Evolutionary conservation across 2,113 vertebrate genomes (phyloP).

Genomic region (Stegostoma tigrinum): DNA sequence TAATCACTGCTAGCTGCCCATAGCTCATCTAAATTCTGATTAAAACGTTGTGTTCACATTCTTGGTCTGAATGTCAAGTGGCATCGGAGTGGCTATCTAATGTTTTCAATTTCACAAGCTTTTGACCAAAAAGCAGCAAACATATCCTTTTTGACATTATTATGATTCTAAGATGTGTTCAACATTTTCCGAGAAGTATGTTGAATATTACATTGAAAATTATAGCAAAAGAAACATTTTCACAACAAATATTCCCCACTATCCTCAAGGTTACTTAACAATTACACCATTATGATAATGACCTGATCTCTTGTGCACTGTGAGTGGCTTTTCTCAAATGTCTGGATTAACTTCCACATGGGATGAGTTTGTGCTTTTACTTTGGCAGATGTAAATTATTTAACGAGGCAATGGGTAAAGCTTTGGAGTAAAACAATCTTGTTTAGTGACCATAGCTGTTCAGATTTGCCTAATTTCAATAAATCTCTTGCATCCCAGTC

Average conservation of each 20-base stretch:
- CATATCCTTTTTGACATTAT: background rate
- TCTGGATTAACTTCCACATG: background rate
- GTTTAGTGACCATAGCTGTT: conserved; percentile 10
- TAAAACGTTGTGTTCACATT: background rate
- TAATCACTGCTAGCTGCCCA: background rate
- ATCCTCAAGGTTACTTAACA: background rate
- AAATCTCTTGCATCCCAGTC: background rate
- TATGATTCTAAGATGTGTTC: background rate
- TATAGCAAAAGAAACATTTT: background rate
- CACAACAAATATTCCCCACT: background rate
- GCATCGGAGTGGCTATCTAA: background rate
- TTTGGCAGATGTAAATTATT: background rate
- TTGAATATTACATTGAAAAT: background rate
- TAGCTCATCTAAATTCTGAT: background rate
- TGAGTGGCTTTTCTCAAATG: background rate
- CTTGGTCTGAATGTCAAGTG: background rate
- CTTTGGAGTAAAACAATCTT: background rate
- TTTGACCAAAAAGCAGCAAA: background rate
- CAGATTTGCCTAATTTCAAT: background rate
- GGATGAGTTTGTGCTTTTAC: background rate
- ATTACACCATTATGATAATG: background rate
- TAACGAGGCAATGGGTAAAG: background rate
- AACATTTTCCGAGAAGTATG: background rate
- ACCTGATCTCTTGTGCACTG: background rate
- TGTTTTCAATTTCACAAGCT: background rate